These are phyloP conservation scores for Cydia amplana DNA, from an alignment of 1,140 invertebrate genomes.

Conservation along the genomic window DNA sequence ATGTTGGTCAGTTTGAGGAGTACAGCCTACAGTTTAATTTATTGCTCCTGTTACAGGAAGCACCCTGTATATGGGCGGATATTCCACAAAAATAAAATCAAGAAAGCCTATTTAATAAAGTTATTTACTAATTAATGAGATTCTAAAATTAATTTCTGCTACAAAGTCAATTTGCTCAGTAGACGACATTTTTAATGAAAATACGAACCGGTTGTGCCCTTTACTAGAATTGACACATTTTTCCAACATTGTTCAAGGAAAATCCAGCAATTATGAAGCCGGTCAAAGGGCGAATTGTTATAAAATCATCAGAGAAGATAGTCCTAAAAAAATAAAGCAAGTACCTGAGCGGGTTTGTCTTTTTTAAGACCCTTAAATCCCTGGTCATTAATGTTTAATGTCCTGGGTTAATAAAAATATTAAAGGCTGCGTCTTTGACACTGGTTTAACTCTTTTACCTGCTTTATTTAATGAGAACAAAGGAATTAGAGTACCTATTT, in stretches of 20 bases:
- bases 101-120: neutral
- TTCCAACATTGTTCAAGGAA: slow-evolving; percentile 9
- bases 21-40: no score
- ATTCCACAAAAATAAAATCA: neutral
- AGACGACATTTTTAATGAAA: neutral
- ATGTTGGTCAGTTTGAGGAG: no score
- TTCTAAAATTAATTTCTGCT: neutral
- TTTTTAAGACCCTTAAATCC: slow-evolving; percentile 5
- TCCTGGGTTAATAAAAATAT: slow-evolving; percentile 2
- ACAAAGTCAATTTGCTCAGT: slow-evolving; percentile 9
- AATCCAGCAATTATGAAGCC: slow-evolving; percentile 7
- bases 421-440: neutral
- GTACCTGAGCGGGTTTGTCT: neutral
- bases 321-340: slow-evolving; percentile 30
- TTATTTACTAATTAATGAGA: neutral
- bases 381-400: slow-evolving; percentile 6
- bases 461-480: neutral
- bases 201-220: neutral
- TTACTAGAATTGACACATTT: neutral
- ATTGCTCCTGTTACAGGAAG: no score
- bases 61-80: no score
- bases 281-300: slow-evolving; percentile 19
- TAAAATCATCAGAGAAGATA: slow-evolving; percentile 16
- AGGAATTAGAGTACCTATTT: neutral
- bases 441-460: neutral